A percentile compares a stretch with the other conserved stretches of the same genome.
Evolutionary conservation across 2,797 vertebrate genomes (phyloP).

Genomic region (Sebastes alutus): DNA sequence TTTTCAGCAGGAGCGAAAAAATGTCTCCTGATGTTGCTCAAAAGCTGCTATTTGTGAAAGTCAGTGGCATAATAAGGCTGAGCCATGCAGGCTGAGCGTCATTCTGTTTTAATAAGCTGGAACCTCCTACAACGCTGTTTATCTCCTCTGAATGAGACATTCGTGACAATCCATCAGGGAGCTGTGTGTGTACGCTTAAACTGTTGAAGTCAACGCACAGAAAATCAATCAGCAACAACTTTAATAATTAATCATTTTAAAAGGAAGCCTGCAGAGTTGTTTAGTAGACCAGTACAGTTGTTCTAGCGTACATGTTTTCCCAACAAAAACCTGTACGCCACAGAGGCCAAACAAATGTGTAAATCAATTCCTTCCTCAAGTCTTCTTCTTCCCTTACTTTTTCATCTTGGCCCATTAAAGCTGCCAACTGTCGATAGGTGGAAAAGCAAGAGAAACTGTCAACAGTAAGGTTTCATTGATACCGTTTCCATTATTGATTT

Average conservation of each 20-base stretch:
- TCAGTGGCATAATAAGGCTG: slow-evolving; percentile 19
- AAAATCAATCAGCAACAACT: slow-evolving; percentile 11
- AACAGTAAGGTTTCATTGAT: background rate
- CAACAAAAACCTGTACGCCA: background rate
- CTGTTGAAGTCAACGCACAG: background rate
- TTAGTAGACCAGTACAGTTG: background rate
- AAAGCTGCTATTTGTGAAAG: slow-evolving; percentile 36
- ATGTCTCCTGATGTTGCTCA: slow-evolving; percentile 19
- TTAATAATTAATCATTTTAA: slow-evolving; percentile 3
- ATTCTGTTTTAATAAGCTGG: slow-evolving; percentile 15
- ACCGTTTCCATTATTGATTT: too few relatives aligned
- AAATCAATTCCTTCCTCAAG: background rate
- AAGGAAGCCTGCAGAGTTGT: background rate
- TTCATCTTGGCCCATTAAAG: background rate
- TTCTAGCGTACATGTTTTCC: background rate
- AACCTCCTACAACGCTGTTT: background rate
- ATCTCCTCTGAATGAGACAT: slow-evolving; percentile 15
- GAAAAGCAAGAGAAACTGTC: background rate
- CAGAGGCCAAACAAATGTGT: background rate
- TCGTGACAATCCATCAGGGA: background rate
- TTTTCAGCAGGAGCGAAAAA: slow-evolving; percentile 4
- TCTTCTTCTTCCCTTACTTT: background rate
- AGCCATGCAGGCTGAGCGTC: slow-evolving; percentile 1
- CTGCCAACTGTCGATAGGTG: background rate
- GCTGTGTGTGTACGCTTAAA: background rate